phyloP scores from a whole-genome alignment of 2,888 invertebrate genomes.

The Cremastinae sp. region DNA sequence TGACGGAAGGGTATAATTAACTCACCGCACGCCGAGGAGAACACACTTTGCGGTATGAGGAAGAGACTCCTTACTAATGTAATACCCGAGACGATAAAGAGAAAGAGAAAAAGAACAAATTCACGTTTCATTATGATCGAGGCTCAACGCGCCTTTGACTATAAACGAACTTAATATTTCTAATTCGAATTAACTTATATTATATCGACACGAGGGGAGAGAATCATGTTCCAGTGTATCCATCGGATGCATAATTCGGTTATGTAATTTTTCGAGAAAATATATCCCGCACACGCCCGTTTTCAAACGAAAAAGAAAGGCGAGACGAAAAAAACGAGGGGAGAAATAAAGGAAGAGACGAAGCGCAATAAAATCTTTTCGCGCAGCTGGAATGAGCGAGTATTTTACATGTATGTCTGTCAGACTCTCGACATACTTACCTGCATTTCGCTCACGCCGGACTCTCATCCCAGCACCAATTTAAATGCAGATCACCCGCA shows the following conservation, averaged over 20 bases:
- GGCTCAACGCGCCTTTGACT: no score
- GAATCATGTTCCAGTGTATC: no score
- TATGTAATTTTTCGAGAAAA: no score
- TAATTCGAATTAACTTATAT: not conserved
- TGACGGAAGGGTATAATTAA: conserved; percentile 57
- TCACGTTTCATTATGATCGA: not conserved
- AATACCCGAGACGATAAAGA: not conserved
- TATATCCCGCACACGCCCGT: not conserved
- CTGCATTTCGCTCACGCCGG: conserved; percentile 21
- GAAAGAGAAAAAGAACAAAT: not conserved
- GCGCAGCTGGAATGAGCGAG: conserved; percentile 18
- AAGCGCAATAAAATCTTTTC: conserved; percentile 18
- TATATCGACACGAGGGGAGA: conserved; percentile 1
- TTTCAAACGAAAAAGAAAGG: not conserved
- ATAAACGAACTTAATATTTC: no score
- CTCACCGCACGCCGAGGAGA: conserved; percentile 27
- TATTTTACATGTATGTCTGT: conserved; percentile 21
- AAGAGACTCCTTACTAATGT: not conserved
- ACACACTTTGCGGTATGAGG: conserved; percentile 24
- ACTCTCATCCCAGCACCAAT: conserved; percentile 35
- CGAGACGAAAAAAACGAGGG: not conserved
- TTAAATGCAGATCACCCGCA: conserved; percentile 56
- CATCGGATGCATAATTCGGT: no score
- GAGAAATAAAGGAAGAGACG: conserved; percentile 1
- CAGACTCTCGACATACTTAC: conserved; percentile 49